These are phyloP conservation scores for Diplolepis rosae DNA, from an alignment of 2,888 invertebrate genomes.

Conservation along the genomic window DNA sequence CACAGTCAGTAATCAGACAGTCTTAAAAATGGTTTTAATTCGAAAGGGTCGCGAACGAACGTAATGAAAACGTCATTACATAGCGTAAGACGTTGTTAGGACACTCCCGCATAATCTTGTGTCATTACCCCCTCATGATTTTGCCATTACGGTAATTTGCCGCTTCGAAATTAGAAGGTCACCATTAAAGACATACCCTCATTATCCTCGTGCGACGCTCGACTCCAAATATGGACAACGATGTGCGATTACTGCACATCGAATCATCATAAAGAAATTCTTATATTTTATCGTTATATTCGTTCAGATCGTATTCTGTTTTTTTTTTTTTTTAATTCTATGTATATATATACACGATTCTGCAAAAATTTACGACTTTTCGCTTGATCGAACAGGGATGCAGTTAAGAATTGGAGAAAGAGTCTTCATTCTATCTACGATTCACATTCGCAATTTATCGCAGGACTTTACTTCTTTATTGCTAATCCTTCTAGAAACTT, in stretches of 20 bases:
- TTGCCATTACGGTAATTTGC: conserved; percentile 20
- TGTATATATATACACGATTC: neutral
- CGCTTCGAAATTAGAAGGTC: conserved; percentile 25
- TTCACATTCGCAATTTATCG: neutral
- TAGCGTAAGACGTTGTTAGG: conserved; percentile 34
- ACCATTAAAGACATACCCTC: neutral
- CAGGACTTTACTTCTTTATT: neutral
- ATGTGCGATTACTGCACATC: neutral
- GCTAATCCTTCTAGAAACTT: conserved; percentile 3
- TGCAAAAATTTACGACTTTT: neutral
- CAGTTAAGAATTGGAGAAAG: neutral
- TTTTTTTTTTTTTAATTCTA: neutral
- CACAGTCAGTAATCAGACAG: conserved; percentile 11
- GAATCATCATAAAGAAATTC: too few relatives aligned
- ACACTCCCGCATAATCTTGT: conserved; percentile 48
- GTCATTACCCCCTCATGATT: conserved; percentile 41
- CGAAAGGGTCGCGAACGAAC: conserved; percentile 32
- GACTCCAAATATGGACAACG: conserved; percentile 1
- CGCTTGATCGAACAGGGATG: neutral
- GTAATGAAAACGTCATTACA: conserved; percentile 43
- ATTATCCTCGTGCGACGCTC: conserved; percentile 1
- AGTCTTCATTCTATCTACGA: neutral
- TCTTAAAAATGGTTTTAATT: conserved; percentile 40
- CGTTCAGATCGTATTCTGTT: neutral
- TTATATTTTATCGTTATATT: neutral